These are phyloP conservation scores for Platysteira castanea DNA, from an alignment of 2,113 vertebrate genomes.

Conservation along the genomic window DNA sequence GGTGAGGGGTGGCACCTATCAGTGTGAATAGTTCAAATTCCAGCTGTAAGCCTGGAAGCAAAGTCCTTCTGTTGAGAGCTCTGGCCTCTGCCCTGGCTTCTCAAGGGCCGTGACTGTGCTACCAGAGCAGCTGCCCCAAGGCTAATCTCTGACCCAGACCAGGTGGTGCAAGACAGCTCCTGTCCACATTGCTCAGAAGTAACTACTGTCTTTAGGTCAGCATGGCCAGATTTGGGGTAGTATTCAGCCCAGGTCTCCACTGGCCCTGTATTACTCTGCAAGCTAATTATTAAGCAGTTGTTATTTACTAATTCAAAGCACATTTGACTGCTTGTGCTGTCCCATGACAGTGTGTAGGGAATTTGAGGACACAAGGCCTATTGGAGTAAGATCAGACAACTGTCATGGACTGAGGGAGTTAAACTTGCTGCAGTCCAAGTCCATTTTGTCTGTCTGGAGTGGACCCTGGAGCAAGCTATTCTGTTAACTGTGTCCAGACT, in stretches of 20 bases:
- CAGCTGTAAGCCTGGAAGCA: background rate
- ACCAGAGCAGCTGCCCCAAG: background rate
- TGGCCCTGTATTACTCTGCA: background rate
- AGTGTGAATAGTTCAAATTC: constrained; percentile 30
- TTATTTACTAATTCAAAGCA: background rate
- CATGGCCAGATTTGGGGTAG: background rate
- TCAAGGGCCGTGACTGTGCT: background rate
- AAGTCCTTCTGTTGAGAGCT: background rate
- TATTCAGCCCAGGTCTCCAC: background rate
- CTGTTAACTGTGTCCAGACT: constrained; percentile 21
- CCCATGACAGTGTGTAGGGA: background rate
- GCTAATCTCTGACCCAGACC: background rate
- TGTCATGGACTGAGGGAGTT: constrained; percentile 4
- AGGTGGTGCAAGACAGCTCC: background rate
- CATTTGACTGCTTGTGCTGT: background rate
- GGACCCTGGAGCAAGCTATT: constrained; percentile 34
- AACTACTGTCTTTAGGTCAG: background rate
- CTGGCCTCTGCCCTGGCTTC: background rate
- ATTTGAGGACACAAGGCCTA: constrained; percentile 14
- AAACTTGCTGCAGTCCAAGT: constrained; percentile 12
- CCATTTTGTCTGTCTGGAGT: constrained; percentile 31
- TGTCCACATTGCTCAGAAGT: background rate
- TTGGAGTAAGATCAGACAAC: background rate
- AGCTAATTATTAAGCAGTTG: background rate
- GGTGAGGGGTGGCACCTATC: background rate